Percentiles rank a stretch among this genome's conserved stretches.
Conservation (phyloP, 2,888 invertebrate genomes). For the Drosophila prolongata region DNA sequence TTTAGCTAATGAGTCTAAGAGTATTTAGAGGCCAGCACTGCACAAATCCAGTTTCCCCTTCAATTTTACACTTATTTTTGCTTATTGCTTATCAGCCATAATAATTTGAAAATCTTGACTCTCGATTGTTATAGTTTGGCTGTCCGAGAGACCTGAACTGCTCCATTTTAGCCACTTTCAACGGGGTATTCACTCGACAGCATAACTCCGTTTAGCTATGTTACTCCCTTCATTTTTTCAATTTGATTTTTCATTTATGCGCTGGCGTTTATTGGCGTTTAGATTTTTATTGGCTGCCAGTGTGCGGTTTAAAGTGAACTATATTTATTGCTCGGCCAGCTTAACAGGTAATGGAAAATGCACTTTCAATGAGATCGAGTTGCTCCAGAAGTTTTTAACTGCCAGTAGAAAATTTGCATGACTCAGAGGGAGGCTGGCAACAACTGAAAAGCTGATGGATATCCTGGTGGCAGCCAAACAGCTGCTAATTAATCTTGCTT, state of each 20-base stretch:
- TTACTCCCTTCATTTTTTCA: slow-evolving; percentile 47
- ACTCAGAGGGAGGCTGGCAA: slow-evolving; percentile 36
- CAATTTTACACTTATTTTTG: slow-evolving; percentile 24
- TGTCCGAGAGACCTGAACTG: background rate
- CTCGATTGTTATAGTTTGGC: slow-evolving; percentile 5
- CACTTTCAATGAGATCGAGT: slow-evolving; percentile 18
- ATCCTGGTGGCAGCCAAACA: slow-evolving; percentile 44
- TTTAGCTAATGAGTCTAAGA: background rate
- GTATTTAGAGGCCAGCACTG: slow-evolving; percentile 4
- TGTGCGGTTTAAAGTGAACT: slow-evolving; percentile 62
- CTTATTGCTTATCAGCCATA: slow-evolving; percentile 20
- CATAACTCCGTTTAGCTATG: background rate
- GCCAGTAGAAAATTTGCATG: slow-evolving; percentile 19
- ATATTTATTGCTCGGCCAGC: slow-evolving; percentile 60
- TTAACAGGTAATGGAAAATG: slow-evolving; percentile 28
- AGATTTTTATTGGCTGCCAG: slow-evolving; percentile 68
- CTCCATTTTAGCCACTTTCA: slow-evolving; percentile 3
- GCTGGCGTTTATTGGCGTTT: slow-evolving; percentile 73
- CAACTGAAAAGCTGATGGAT: slow-evolving; percentile 38
- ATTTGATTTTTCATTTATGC: slow-evolving; percentile 61
- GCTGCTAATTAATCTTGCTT: slow-evolving; percentile 77
- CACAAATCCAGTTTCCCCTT: background rate
- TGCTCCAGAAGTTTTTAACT: slow-evolving; percentile 20
- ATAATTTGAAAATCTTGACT: slow-evolving; percentile 6
- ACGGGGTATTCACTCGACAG: background rate